Conservation (phyloP, 2,113 vertebrate genomes). For the Cnemophilus loriae region DNA sequence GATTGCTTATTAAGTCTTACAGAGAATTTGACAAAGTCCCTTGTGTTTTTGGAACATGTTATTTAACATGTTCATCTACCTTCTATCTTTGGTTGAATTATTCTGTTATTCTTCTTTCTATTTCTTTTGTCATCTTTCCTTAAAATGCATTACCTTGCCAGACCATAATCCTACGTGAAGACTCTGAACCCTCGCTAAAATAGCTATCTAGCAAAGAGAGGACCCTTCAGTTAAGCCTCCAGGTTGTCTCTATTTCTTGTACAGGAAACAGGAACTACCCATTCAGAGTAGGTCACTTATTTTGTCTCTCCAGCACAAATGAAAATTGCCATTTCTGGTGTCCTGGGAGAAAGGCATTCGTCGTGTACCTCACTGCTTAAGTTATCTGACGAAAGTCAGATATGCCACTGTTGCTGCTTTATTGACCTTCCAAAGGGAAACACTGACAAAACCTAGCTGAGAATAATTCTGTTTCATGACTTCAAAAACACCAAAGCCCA, state of each 20-base stretch:
- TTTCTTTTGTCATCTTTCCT: background rate
- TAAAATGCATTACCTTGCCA: background rate
- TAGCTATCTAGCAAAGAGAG: background rate
- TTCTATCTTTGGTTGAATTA: background rate
- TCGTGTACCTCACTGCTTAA: background rate
- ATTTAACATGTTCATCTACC: background rate
- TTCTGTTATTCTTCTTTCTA: background rate
- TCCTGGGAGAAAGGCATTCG: background rate
- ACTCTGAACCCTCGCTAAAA: background rate
- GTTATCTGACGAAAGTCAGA: background rate
- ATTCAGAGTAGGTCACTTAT: background rate
- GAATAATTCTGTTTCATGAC: background rate
- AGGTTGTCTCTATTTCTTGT: background rate
- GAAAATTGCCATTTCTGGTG: background rate
- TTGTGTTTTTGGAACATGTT: fast-evolving
- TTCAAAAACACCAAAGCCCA: background rate
- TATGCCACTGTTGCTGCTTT: background rate
- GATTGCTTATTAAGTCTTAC: background rate
- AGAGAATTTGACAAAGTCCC: background rate
- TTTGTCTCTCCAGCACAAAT: background rate
- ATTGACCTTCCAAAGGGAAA: background rate
- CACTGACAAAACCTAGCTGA: background rate
- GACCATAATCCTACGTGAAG: background rate
- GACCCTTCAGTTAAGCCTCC: background rate
- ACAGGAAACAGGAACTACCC: background rate